Evolutionary conservation across 2,797 vertebrate genomes (phyloP), one percentile per base, ranked within the genome.

Genomic region (Acomys russatus): DNA sequence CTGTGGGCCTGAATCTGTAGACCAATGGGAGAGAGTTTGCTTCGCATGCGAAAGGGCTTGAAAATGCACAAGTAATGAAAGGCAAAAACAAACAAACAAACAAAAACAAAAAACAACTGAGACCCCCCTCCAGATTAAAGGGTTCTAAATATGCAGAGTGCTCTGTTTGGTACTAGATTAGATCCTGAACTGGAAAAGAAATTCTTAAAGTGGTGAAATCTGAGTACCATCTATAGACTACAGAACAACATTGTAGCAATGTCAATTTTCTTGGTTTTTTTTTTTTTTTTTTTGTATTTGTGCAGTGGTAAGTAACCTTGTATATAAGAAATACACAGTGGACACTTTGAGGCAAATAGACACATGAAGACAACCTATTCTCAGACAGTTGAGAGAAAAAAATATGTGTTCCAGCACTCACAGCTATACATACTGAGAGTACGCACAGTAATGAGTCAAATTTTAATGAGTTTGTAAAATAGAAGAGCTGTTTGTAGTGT

Each of bases 281-380:
- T 44, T 44, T 44, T 44, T n/a, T n/a, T n/a, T 68, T 92, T 80
- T 93, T 92, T 84, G 3, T 79, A 59, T 88, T 90, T 92, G 44
- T 92, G 68, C 22, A 79, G 49, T 83, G 49, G 35, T 70, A 91
- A 17, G 64, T 87, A 78, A 64, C 38, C 61, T 80, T 95, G n/a
- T 90, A 92, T 66, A 93, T 92, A 89, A 95, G 93, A 79, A 78
- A 73, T 18, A 51, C 8, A 59, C 7, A 64, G 30, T 64, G 70
- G 64, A 6, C 80, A 63, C 85, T 77, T 93, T 49, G 64, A 74
- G 51, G 56, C 86, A 59, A 63, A 35, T 56, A 3, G 49, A 51
- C 33, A 78, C 22, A 22, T 76, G 30, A 66, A 59, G 92, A 30
- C 66, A 85, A 35, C 11, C 95, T 91, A 77, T 28, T 80, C 79